phyloP scores from a whole-genome alignment of 2,797 vertebrate genomes.

The Tapirus indicus region DNA sequence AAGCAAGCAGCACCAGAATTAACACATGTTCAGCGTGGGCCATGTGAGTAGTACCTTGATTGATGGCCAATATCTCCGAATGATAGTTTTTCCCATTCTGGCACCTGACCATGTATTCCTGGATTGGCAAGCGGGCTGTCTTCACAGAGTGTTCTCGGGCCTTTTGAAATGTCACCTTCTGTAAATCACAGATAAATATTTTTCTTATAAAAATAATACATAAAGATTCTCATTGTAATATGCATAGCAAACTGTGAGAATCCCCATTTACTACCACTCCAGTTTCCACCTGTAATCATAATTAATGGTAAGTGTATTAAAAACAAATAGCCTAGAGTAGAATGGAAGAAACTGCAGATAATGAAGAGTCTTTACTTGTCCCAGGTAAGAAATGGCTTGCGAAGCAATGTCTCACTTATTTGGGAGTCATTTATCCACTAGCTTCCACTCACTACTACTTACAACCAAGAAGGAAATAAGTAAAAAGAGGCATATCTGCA shows the following conservation, averaged over 20 bases:
- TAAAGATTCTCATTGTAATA: background rate
- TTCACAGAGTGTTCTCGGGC: constrained; percentile 89
- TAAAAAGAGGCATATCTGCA: background rate
- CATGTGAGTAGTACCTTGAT: constrained; percentile 91
- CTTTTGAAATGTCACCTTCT: constrained; percentile 93
- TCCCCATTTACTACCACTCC: constrained; percentile 5
- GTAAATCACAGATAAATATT: constrained; percentile 66
- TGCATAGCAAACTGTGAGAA: background rate
- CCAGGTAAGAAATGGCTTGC: constrained; percentile 8
- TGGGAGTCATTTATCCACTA: background rate
- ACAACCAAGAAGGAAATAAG: background rate
- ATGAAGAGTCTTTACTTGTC: background rate
- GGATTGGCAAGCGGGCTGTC: constrained; percentile 93
- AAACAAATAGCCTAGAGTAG: background rate
- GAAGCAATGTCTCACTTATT: background rate
- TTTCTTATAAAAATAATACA: constrained; percentile 52
- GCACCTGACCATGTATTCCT: constrained; percentile 94
- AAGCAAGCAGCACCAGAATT: background rate
- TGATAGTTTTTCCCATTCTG: constrained; percentile 94
- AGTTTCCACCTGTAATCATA: constrained; percentile 20
- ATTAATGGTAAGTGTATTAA: constrained; percentile 23
- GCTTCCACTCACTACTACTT: background rate
- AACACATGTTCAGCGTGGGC: background rate
- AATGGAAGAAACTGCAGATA: background rate
- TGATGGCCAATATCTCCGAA: constrained; percentile 94